These are phyloP conservation scores for Pseudochirops corinnae DNA, from an alignment of 2,797 vertebrate genomes.

Conservation along the genomic window DNA sequence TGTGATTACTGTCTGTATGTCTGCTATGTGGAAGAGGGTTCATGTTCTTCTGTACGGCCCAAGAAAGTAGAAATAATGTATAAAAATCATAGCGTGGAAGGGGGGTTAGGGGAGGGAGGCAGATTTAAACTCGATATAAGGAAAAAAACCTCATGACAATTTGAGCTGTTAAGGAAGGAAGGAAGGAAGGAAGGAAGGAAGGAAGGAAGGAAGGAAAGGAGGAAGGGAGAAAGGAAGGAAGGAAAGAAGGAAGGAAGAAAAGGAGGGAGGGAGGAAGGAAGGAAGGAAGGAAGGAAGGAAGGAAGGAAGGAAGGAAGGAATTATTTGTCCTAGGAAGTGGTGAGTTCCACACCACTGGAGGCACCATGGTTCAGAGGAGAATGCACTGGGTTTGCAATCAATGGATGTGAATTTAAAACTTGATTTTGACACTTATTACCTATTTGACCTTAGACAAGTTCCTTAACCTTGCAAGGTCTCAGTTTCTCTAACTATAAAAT, in stretches of 20 bases:
- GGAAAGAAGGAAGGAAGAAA: too few species aligned
- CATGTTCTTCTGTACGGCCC: neutral
- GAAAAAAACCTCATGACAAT: neutral
- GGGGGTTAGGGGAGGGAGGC: too few species aligned
- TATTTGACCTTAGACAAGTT: neutral
- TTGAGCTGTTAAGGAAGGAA: neutral
- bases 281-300: too few species aligned
- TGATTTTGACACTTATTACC: neutral
- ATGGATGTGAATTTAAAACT: neutral
- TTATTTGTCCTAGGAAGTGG: neutral
- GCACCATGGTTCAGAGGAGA: neutral
- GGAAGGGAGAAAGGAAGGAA: too few species aligned
- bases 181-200: too few species aligned
- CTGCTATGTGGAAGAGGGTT: neutral
- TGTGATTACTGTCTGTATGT: neutral
- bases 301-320: too few species aligned
- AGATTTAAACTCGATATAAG: neutral
- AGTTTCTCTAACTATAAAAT: neutral
- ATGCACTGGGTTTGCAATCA: neutral
- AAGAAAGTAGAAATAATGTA: neutral
- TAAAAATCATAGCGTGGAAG: neutral
- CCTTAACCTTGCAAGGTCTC: neutral
- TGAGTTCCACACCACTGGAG: neutral
- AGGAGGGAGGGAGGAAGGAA: too few species aligned
- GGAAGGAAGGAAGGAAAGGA: too few species aligned